These are phyloP conservation scores for Synchiropus splendidus DNA, from an alignment of 2,113 vertebrate genomes.

Conservation along the genomic window DNA sequence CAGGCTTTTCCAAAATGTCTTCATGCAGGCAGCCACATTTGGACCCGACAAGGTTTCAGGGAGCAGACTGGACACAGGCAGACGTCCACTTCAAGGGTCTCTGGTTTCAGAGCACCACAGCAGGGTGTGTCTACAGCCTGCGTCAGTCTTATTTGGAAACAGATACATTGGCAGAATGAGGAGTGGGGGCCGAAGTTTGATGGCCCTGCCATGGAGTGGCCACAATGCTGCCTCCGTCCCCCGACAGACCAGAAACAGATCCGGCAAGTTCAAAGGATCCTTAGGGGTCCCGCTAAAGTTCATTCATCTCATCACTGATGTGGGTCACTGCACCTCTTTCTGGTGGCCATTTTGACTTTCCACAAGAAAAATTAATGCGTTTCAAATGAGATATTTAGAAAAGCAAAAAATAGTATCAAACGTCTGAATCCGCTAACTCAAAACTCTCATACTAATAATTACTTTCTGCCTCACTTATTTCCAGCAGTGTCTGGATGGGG, in stretches of 20 bases:
- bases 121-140: conserved; percentile 78
- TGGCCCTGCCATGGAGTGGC: conserved; percentile 58
- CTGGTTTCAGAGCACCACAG: conserved; percentile 94
- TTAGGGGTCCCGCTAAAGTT: conserved; percentile 44
- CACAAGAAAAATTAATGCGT: too few relatives aligned
- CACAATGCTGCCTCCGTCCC: conserved; percentile 27
- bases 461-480: too few relatives aligned
- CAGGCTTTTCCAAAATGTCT: conserved; percentile 69
- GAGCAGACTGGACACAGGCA: conserved; percentile 75
- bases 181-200: conserved; percentile 65
- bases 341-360: conserved; percentile 16
- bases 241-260: conserved; percentile 59
- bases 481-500: too few relatives aligned
- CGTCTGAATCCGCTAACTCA: too few relatives aligned
- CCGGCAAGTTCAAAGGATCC: conserved; percentile 62
- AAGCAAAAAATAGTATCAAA: too few relatives aligned
- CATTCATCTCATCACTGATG: conserved; percentile 56
- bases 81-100: conserved; percentile 98
- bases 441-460: too few relatives aligned
- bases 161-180: conserved; percentile 72
- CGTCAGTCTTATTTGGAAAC: conserved; percentile 58
- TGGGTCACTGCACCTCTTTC: conserved; percentile 36
- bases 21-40: conserved; percentile 74
- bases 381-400: too few relatives aligned
- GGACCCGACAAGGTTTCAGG: conserved; percentile 68